These are phyloP conservation scores for Enhydra lutris DNA, from an alignment of 2,113 vertebrate species.

Conservation along the genomic window DNA sequence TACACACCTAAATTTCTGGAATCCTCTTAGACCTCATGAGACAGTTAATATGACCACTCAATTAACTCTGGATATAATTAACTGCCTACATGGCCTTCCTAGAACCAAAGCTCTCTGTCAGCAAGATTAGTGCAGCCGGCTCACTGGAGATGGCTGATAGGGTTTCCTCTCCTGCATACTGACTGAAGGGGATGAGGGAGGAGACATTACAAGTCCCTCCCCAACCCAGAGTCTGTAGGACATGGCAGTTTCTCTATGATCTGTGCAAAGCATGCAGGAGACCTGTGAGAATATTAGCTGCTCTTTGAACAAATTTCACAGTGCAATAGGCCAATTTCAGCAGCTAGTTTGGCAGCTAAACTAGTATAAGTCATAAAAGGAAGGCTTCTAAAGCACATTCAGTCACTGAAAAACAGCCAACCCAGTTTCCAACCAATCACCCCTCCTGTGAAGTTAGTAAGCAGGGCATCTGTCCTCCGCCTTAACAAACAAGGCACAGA, in stretches of 20 bases:
- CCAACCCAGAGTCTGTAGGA: background rate
- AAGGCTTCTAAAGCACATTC: slow-evolving; percentile 22
- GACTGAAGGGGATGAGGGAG: background rate
- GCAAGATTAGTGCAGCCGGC: slow-evolving; percentile 66
- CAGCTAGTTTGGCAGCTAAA: slow-evolving; percentile 41
- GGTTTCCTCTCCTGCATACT: background rate
- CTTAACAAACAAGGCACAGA: background rate
- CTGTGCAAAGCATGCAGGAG: background rate
- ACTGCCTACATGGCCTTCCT: slow-evolving; percentile 52
- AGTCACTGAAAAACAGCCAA: slow-evolving; percentile 9
- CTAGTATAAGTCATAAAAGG: slow-evolving; percentile 34
- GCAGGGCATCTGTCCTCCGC: slow-evolving; percentile 29
- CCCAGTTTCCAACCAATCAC: slow-evolving; percentile 16
- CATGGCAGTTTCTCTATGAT: background rate
- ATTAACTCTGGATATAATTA: slow-evolving; percentile 78
- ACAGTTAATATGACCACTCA: slow-evolving; percentile 78
- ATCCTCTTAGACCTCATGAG: slow-evolving; percentile 74
- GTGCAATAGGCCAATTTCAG: slow-evolving; percentile 57
- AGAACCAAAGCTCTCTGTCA: slow-evolving; percentile 70
- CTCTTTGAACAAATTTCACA: slow-evolving; percentile 56
- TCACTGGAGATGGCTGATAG: background rate
- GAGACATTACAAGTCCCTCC: background rate
- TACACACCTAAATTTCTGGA: slow-evolving; percentile 69
- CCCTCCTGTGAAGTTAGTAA: slow-evolving; percentile 47
- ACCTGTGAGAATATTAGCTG: slow-evolving; percentile 12